Conservation (phyloP, 2,797 vertebrate species). For the Dallia pectoralis region DNA sequence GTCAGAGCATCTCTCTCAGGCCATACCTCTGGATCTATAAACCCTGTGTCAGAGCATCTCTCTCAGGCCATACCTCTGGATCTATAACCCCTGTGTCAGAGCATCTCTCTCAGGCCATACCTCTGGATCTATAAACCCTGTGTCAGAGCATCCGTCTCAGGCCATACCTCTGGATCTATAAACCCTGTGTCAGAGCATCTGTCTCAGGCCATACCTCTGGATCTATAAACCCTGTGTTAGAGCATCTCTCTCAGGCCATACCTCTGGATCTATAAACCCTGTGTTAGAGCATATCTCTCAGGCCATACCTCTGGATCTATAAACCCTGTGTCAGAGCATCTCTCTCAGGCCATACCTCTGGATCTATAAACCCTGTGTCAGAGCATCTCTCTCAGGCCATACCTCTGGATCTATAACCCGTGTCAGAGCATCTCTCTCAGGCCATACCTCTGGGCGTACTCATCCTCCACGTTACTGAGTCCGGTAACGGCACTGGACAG, state of each 20-base stretch:
- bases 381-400: conserved; percentile 9
- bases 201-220: conserved; percentile 79
- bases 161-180: conserved; percentile 88
- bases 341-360: conserved; percentile 79
- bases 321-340: too few relatives aligned
- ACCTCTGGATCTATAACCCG: too few relatives aligned
- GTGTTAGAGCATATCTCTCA: neutral
- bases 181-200: too few relatives aligned
- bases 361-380: too few relatives aligned
- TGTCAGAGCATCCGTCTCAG: neutral
- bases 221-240: too few relatives aligned
- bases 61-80: conserved; percentile 80
- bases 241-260: conserved; percentile 45
- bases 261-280: too few relatives aligned
- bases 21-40: conserved; percentile 90
- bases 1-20: neutral
- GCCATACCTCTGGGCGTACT: conserved; percentile 88
- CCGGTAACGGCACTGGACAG: conserved; percentile 88
- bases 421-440: neutral
- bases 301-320: conserved; percentile 86
- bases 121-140: too few relatives aligned
- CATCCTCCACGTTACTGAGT: conserved; percentile 92
- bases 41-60: neutral
- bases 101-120: conserved; percentile 57
- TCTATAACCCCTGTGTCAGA: too few relatives aligned